A percentile compares a stretch with the other conserved stretches of the same genome.
Conservation (phyloP, 2,888 invertebrate species). For the Strigamia maritima region DNA sequence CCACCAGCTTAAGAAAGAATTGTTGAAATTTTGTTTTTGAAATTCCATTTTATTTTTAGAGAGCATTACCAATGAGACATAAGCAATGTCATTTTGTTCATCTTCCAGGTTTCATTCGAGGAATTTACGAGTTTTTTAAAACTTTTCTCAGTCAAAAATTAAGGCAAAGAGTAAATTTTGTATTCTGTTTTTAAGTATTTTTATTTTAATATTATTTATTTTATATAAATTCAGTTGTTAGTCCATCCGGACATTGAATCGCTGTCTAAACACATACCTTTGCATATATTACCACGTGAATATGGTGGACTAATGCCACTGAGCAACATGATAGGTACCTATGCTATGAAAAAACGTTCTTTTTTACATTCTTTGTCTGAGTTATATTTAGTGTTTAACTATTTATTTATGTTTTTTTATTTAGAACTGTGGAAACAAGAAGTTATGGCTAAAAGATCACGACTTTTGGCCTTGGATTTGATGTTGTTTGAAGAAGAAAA, state of each 20-base stretch:
- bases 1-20: background rate
- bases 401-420: background rate
- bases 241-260: slow-evolving; percentile 72
- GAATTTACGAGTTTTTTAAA: slow-evolving; percentile 69
- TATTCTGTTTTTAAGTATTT: background rate
- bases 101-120: slow-evolving; percentile 68
- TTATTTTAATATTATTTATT: background rate
- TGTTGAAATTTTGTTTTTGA: slow-evolving; percentile 19
- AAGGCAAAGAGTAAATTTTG: slow-evolving; percentile 57
- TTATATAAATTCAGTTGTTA: slow-evolving; percentile 48
- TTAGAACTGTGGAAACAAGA: slow-evolving; percentile 35
- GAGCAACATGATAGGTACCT: slow-evolving; percentile 79
- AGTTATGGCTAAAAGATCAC: slow-evolving; percentile 7
- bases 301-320: slow-evolving; percentile 80
- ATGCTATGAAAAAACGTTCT: slow-evolving; percentile 49
- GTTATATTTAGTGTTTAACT: background rate
- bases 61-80: slow-evolving; percentile 71
- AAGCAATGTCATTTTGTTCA: slow-evolving; percentile 71
- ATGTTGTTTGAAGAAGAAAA: background rate
- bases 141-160: slow-evolving; percentile 69
- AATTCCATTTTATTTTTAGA: slow-evolving; percentile 41
- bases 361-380: background rate
- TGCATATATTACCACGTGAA: slow-evolving; percentile 73
- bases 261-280: slow-evolving; percentile 67
- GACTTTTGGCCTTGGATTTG: slow-evolving; percentile 2